Base-by-base conservation (phyloP, 2,888 invertebrate species). In the Tetragonisca angustula region DNA sequence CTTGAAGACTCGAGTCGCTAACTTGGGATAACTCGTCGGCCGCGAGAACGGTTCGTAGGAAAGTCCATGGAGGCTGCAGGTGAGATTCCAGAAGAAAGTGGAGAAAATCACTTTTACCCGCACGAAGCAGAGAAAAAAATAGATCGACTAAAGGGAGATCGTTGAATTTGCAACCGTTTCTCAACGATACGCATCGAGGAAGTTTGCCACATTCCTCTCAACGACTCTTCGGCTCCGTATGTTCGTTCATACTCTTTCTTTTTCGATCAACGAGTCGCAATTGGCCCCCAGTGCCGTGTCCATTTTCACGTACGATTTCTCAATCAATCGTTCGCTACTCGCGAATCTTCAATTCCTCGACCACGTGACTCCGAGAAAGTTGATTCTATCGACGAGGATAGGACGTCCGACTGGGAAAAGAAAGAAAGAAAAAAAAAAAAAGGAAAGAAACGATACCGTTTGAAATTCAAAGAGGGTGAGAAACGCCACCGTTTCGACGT, bases 1-100 rank as follows among this genome's bases (percentile, higher is more conserved):
- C 32, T 13, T 6, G 5, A 0, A 4, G 21, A 0, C 32, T 9
- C n/a, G 43, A 17, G 5, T n/a, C 27, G 13, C 9, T 27, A n/a
- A 27, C 27, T 3, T 24, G 17, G 11, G n/a, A 24, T 19, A 19
- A 6, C 43, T 36, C 21, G 52, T 61, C 68, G 83, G 70, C 27
- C 65, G 74, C 74, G 70, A 36, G 74, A 73, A 68, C 32, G 43
- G 59, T 70, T 15, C 32, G 5, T 9, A 81, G 82, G 76, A 72
- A 83, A 80, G 79, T 69, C 43, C 61, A 43, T 61, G 36, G 79
- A 75, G 70, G 73, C 69, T 65, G 77, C 1, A 27, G 81, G 73
- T 64, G 82, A 43, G 85, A 85, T 89, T 89, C 86, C 83, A 71
- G 80, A 90, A 88, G 87, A 90, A 90, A 88, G 90, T 90, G 87